These are phyloP conservation scores for Ormia ochracea DNA, from an alignment of 2,888 invertebrate genomes.

Conservation along the genomic window DNA sequence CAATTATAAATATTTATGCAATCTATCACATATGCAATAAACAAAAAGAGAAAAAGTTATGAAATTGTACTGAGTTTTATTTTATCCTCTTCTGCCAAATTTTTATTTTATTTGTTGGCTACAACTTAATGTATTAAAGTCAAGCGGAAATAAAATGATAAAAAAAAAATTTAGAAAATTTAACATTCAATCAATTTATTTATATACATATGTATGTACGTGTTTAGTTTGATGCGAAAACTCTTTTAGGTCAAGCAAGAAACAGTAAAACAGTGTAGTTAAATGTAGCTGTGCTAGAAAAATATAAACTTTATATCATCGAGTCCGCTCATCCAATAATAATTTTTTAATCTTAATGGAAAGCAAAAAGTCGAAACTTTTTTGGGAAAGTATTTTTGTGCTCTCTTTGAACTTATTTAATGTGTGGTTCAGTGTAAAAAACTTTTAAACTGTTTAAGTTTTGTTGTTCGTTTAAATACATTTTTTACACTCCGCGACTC, in stretches of 20 bases:
- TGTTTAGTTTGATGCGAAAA: background rate
- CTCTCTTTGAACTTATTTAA: conserved; percentile 4
- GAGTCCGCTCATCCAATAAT: conserved; percentile 21
- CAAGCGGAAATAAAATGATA: too few relatives aligned
- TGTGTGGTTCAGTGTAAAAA: conserved; percentile 3
- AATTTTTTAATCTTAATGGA: conserved; percentile 29
- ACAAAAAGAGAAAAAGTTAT: too few relatives aligned
- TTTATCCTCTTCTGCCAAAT: too few relatives aligned
- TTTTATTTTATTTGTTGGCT: too few relatives aligned
- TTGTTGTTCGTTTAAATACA: background rate
- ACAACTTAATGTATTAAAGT: too few relatives aligned
- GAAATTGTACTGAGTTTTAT: too few relatives aligned
- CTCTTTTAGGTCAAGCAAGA: background rate
- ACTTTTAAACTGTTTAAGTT: conserved; percentile 20
- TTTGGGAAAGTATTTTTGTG: background rate
- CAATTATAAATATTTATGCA: too few relatives aligned
- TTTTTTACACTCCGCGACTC: conserved; percentile 7
- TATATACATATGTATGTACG: too few relatives aligned
- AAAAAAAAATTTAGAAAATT: too few relatives aligned
- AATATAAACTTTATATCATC: background rate
- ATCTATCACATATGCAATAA: too few relatives aligned
- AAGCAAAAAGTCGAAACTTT: background rate
- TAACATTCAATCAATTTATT: background rate
- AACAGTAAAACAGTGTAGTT: background rate
- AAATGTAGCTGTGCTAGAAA: background rate